Base-by-base conservation (phyloP, 2,797 vertebrate species). In the Gouania willdenowi region DNA sequence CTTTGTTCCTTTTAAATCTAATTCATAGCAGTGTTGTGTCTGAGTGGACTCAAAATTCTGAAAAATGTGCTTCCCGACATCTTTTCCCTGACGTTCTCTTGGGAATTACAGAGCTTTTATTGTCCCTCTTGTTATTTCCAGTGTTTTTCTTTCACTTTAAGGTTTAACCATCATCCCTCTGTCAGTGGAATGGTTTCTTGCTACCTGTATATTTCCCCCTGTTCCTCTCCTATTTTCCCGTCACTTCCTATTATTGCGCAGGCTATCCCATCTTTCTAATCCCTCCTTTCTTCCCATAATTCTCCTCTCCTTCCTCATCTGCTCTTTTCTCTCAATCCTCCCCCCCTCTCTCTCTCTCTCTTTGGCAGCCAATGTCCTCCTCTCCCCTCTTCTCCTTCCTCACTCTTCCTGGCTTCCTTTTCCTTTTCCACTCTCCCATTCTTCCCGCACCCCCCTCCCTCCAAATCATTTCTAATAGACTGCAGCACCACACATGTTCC, bases 401-500 rank as follows among this genome's bases (percentile, higher is more conserved):
- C 44, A 3, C 51, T 31, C 33, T 40, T 24, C n/a, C n/a, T n/a
- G n/a, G 3, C 38, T 34, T 26, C 28, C 28, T 19, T 15, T 20
- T 26, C 9, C 27, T 24, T 10, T 22, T 22, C 35, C 27, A 20
- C 16, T 16, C 34, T 38, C 27, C 23, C 19, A 46, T 43, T 31
- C 22, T 26, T 60, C 15, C 14, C 18, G 41, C 12, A 5, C n/a
- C 46, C 17, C 11, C 23, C 42, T 19, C 11, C 51, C 28, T 34
- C 40, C 69, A 72, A 72, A 75, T 75, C 71, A 74, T 35, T 49
- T 40, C 66, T 58, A 38, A 63, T 41, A 60, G 73, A 71, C 75
- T 69, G 77, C 81, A 67, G 74, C 68, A 43, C 18, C 65, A 64
- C 72, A 71, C 73, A 58, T 73, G 73, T 59, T 64, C 53, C 51